phyloP scores from a whole-genome alignment of 1,140 invertebrate genomes.

The Pseudomyrmex gracilis region DNA sequence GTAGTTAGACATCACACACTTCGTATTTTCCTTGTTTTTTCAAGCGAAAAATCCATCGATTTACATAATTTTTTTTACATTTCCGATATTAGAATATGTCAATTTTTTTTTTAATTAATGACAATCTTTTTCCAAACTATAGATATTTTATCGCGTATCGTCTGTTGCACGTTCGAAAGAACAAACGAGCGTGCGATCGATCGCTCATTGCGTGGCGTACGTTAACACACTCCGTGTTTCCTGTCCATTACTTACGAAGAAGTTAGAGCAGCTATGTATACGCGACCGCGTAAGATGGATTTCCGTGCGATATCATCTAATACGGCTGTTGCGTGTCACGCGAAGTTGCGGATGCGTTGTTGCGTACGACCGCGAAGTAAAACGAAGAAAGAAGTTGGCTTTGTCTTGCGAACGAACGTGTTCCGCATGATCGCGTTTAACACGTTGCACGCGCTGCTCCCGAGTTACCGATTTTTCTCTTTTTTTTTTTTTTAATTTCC shows the following conservation, averaged over 20 bases:
- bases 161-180: background rate
- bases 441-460: too few species aligned
- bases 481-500: too few species aligned
- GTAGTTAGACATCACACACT: too few species aligned
- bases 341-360: background rate
- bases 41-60: too few species aligned
- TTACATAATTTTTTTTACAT: too few species aligned
- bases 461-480: background rate
- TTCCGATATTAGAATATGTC: too few species aligned
- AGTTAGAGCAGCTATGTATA: slow-evolving; percentile 4
- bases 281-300: slow-evolving; percentile 40
- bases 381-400: background rate
- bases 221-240: slow-evolving; percentile 11
- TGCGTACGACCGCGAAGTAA: background rate
- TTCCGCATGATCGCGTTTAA: too few species aligned
- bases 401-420: background rate
- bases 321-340: slow-evolving; percentile 23
- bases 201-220: slow-evolving; percentile 20
- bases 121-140: background rate
- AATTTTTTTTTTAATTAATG: background rate
- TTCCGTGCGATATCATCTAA: slow-evolving; percentile 43
- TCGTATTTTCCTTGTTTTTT: background rate
- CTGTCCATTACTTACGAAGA: slow-evolving; percentile 27
- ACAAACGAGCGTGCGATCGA: slow-evolving; percentile 20
- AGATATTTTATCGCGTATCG: background rate